Base-by-base conservation (phyloP, 2,113 vertebrate species). In the Triplophysa rosa region DNA sequence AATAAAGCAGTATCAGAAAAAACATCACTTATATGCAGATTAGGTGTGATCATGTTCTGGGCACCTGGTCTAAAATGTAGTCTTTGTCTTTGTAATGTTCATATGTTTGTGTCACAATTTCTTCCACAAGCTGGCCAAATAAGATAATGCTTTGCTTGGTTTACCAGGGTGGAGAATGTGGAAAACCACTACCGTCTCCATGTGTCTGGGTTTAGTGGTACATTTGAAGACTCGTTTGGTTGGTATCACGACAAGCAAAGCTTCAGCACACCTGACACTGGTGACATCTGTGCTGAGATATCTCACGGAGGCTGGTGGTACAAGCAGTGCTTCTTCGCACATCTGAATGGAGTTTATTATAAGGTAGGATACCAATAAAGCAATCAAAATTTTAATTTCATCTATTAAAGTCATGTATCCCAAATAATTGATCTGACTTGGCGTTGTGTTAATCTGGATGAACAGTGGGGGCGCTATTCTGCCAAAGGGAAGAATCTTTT, bases 251-350 rank as follows among this genome's bases (percentile, higher is more conserved):
- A 97, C 89, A 94, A 94, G 84, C 89, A 93, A 84, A 88, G 91
- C 89, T 97, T 97, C 94, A 96, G 94, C 86, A 95, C 95, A 0
- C 94, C 95, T 0, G 95, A 96, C 82, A 90, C 91, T 0, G 94
- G 94, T 9, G 94, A 95, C 86, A 89, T 97, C 87, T 97, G 95
- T 0, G 95, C 95, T 0, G 93, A 95, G 89, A 96, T 96, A 47
- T 95, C 95, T 63, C 95, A 95, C 0, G 94, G 93, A 0, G 95
- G 95, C 21, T 96, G 95, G 95, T 96, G 95, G 95, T 96, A 96
- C 85, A 93, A 95, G 82, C 95, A 96, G 87, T 97, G 95, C 85
- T 97, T 96, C 83, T 96, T 94, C 21, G 87, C 94, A 87, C 95
- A 97, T 88, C 94, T 97, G 58, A 96, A 96, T 0, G 95, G 95